phyloP scores from a whole-genome alignment of 1,140 invertebrate genomes.

The Zaprionus vittiger region DNA sequence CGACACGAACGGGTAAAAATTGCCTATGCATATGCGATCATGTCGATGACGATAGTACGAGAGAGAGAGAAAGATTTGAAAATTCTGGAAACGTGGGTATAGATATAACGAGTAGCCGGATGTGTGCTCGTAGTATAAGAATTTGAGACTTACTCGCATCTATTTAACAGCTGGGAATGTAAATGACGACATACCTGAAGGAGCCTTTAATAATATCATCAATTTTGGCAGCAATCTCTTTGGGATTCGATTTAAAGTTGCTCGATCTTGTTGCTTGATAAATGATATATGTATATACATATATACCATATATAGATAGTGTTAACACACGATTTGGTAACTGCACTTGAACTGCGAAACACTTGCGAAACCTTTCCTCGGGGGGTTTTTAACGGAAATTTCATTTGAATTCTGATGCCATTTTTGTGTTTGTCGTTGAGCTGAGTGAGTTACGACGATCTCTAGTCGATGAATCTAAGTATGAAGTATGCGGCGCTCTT shows the following conservation, averaged over 20 bases:
- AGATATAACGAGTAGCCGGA: slow-evolving; percentile 29
- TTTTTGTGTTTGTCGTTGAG: background rate
- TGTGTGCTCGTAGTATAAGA: slow-evolving; percentile 27
- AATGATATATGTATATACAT: background rate
- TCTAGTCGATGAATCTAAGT: background rate
- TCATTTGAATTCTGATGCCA: slow-evolving; percentile 10
- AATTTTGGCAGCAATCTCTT: background rate
- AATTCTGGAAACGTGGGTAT: slow-evolving; percentile 74
- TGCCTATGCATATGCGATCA: slow-evolving; percentile 69
- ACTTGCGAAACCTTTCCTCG: slow-evolving; percentile 44
- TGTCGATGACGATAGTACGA: slow-evolving; percentile 51
- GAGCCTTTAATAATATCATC: background rate
- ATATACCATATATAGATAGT: slow-evolving; percentile 10
- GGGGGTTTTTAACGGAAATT: slow-evolving; percentile 3
- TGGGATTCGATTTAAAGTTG: background rate
- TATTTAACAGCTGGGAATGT: slow-evolving; percentile 65
- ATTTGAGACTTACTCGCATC: slow-evolving; percentile 34
- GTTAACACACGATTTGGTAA: slow-evolving; percentile 45
- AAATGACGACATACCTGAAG: slow-evolving; percentile 65
- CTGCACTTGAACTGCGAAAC: slow-evolving; percentile 55
- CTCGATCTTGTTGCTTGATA: slow-evolving; percentile 35
- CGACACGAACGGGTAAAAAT: slow-evolving; percentile 43
- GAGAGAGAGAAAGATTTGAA: slow-evolving; percentile 51
- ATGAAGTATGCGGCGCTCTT: slow-evolving; percentile 27
- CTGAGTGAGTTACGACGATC: background rate